Base-by-base conservation (phyloP, 2,113 vertebrate genomes). In the Phalacrocorax brasilianus region DNA sequence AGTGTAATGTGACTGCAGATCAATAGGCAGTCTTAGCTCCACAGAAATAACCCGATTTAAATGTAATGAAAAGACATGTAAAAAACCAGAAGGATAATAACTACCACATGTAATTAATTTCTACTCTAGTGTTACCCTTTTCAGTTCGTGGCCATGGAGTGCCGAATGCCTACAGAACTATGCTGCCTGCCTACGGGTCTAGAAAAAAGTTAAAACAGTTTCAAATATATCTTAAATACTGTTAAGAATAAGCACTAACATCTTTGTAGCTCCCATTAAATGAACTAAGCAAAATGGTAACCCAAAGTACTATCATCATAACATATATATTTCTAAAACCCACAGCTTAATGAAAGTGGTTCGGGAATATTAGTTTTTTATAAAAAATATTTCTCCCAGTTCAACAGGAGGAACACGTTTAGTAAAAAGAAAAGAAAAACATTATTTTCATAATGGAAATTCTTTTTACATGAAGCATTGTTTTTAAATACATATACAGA, bases 1-100 rank as follows among this genome's bases (percentile, higher is more conserved):
- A 59, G 45, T 50, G 75, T 30, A 93, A 76, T 72, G 78, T 71
- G 59, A 96, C 32, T 92, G 59, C 78, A 93, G 91, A 81, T 42
- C 49, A 93, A 81, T 56, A 88, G 42, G 47, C 75, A 62, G 77
- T 83, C 91, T 95, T 89, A 76, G 12, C 33, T 91, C 72, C 71
- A 68, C 14, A 92, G 35, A 95, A 75, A 79, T 77, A 95, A 84
- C 14, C 61, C n/a, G 59, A 85, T 94, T 91, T 19, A 78, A 94
- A 95, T 55, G n/a, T 32, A 96, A 21, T 74, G 45, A 91, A 96
- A 96, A 85, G 55, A 53, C 22, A 93, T n/a, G 61, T 74, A 42
- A 95, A 81, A 65, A 68, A 11, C 35, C 65, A 91, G 35, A 91
- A 47, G 32, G 95, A 92, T 80, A 88, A 49, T 89, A 71, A 78